Conservation (phyloP, 2,888 invertebrate genomes). For the Exephanes ischioxanthus region DNA sequence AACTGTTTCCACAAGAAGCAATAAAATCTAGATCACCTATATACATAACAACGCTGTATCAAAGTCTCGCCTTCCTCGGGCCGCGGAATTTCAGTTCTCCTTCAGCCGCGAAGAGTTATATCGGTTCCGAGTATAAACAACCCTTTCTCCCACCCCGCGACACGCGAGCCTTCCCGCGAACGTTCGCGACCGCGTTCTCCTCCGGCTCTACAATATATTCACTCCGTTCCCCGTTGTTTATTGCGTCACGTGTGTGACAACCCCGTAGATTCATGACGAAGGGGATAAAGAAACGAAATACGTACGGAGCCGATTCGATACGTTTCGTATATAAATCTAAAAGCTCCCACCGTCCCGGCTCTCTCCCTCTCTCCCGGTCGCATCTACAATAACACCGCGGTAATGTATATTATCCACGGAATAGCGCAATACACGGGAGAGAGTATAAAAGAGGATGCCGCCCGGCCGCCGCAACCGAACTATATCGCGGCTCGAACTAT, state of each 20-base stretch:
- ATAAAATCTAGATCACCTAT: constrained; percentile 3
- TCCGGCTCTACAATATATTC: background rate
- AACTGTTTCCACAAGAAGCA: background rate
- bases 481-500: constrained; percentile 65
- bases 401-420: constrained; percentile 22
- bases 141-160: background rate
- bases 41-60: background rate
- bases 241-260: constrained; percentile 23
- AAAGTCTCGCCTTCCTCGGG: background rate
- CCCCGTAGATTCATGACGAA: constrained; percentile 19
- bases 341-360: background rate
- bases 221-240: constrained; percentile 12
- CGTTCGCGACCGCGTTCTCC: background rate
- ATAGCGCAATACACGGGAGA: constrained; percentile 20
- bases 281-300: constrained; percentile 32
- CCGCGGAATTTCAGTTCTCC: constrained; percentile 9
- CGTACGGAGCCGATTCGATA: constrained; percentile 24
- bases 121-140: constrained; percentile 8
- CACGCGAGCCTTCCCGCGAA: background rate
- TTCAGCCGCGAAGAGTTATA: constrained; percentile 2
- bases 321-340: constrained; percentile 19
- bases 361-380: background rate
- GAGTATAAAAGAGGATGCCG: constrained; percentile 48
- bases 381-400: background rate
- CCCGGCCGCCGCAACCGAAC: constrained; percentile 43